phyloP scores from a whole-genome alignment of 2,888 invertebrate species.

The Orthonychiurus folsomi region DNA sequence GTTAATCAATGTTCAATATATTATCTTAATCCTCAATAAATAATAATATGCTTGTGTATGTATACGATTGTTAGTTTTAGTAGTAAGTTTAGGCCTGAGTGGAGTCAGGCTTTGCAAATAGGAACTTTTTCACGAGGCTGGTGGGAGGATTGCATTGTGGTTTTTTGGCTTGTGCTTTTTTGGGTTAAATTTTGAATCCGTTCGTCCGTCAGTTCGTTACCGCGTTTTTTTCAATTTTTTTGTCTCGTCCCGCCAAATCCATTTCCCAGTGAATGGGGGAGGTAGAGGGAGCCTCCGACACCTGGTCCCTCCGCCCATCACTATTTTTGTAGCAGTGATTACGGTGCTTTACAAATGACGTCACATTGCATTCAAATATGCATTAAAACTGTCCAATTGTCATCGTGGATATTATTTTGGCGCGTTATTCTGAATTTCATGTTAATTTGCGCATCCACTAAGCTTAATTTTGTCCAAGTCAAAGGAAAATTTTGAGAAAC shows the following conservation, averaged over 20 bases:
- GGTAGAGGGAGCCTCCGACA: constrained; percentile 32
- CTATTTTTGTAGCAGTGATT: constrained; percentile 6
- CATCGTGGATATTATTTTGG: no score
- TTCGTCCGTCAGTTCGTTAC: constrained; percentile 5
- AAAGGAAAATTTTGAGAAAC: no score
- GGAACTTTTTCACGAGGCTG: constrained; percentile 38
- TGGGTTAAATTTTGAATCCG: constrained; percentile 16
- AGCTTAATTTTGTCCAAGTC: no score
- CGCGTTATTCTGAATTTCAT: no score
- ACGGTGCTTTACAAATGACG: not conserved
- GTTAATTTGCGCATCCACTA: no score
- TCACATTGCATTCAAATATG: no score
- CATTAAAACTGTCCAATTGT: no score
- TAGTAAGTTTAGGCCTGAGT: constrained; percentile 35
- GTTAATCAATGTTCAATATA: constrained; percentile 21
- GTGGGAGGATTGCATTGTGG: constrained; percentile 33
- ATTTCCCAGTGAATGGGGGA: constrained; percentile 24
- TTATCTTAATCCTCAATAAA: constrained; percentile 34
- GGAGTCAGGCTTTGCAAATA: constrained; percentile 35
- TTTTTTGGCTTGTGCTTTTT: constrained; percentile 19
- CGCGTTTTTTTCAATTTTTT: no score
- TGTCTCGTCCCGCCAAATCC: no score
- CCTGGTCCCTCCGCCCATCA: constrained; percentile 28
- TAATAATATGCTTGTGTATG: constrained; percentile 30
- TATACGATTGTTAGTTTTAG: constrained; percentile 36